These are phyloP conservation scores for Thelaira solivaga DNA, from an alignment of 2,888 invertebrate species.

Conservation along the genomic window DNA sequence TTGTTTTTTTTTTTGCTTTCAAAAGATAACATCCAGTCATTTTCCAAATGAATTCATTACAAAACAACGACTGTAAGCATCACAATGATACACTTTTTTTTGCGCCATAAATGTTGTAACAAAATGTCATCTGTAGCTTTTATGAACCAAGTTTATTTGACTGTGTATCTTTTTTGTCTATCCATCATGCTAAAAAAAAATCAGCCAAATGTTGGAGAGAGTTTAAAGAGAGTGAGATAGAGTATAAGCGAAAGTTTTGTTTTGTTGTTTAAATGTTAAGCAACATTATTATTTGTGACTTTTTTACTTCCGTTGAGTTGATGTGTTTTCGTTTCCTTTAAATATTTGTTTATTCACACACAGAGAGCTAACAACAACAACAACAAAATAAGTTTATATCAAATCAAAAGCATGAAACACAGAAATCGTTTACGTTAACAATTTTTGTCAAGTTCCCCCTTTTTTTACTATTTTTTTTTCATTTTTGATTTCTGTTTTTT, in stretches of 20 bases:
- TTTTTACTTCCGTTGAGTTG: conserved; percentile 75
- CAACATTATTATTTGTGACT: conserved; percentile 74
- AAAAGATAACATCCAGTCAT: conserved; percentile 66
- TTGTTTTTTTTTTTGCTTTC: neutral
- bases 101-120: conserved; percentile 71
- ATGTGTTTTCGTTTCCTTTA: conserved; percentile 75
- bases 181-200: conserved; percentile 12
- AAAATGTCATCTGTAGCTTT: conserved; percentile 57
- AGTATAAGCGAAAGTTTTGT: conserved; percentile 50
- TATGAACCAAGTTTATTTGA: neutral
- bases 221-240: conserved; percentile 51
- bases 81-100: conserved; percentile 62
- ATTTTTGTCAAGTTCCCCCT: conserved; percentile 58
- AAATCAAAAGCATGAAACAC: conserved; percentile 18
- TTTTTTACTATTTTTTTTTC: neutral
- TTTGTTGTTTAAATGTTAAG: conserved; percentile 53
- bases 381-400: conserved; percentile 19
- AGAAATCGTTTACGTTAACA: conserved; percentile 66
- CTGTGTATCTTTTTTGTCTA: neutral
- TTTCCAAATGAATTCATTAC: conserved; percentile 72
- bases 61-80: conserved; percentile 50
- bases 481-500: neutral
- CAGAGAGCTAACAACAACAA: conserved; percentile 58
- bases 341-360: conserved; percentile 62
- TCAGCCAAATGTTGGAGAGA: neutral